Percentiles rank a stretch among this genome's conserved stretches.
phyloP scores from a whole-genome alignment of 2,113 vertebrate species.

The Perca fluviatilis region DNA sequence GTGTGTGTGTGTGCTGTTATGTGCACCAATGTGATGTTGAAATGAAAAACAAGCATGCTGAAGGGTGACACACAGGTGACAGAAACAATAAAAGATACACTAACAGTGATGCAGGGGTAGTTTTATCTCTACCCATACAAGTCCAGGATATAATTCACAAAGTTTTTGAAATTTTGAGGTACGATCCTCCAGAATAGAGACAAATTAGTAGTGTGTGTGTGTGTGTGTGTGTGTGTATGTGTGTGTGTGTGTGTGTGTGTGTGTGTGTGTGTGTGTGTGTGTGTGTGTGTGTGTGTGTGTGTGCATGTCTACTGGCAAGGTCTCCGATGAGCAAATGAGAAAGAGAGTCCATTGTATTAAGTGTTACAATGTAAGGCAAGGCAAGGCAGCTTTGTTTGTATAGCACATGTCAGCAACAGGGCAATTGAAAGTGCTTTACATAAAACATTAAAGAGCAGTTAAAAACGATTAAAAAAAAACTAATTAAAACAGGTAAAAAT shows the following conservation, averaged over 20 bases:
- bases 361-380: background rate
- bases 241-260: background rate
- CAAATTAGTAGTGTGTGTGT: background rate
- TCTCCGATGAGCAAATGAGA: background rate
- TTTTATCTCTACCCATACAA: background rate
- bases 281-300: background rate
- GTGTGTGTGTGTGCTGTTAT: background rate
- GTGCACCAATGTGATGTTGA: conserved; percentile 29
- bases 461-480: too few species aligned
- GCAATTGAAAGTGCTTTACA: too few species aligned
- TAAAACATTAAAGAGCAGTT: too few species aligned
- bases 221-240: background rate
- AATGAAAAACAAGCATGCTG: conserved; percentile 25
- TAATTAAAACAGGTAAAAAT: too few species aligned
- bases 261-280: background rate
- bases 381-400: too few species aligned
- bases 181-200: background rate
- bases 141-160: background rate
- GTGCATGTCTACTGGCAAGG: background rate
- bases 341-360: conserved; percentile 6
- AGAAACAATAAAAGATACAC: background rate
- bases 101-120: background rate
- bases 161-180: background rate
- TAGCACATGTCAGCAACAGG: too few species aligned
- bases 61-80: background rate